Evolutionary conservation across 2,888 invertebrate genomes (phyloP).

Genomic region (Lycophotia porphyrea): DNA sequence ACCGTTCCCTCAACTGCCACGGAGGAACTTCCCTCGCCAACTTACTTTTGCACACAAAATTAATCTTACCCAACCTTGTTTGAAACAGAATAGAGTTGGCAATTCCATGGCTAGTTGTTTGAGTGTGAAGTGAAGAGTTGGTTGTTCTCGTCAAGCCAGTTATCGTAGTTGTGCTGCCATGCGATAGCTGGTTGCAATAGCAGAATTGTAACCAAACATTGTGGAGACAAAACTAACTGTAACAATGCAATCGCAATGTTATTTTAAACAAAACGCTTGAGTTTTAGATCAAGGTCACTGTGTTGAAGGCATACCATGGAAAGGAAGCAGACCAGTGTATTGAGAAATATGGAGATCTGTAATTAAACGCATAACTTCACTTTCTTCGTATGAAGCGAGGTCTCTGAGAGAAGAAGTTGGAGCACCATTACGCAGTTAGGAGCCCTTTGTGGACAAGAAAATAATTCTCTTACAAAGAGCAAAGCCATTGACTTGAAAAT

Average conservation of each 20-base stretch:
- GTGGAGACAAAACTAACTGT: slow-evolving; percentile 35
- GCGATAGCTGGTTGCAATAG: slow-evolving; percentile 68
- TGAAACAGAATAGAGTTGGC: slow-evolving; percentile 18
- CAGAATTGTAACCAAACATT: slow-evolving; percentile 44
- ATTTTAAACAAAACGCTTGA: slow-evolving; percentile 37
- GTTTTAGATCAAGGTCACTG: slow-evolving; percentile 52
- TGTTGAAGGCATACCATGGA: slow-evolving; percentile 15
- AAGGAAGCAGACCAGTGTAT: slow-evolving; percentile 21
- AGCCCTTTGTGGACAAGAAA: slow-evolving; percentile 40
- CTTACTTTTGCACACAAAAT: slow-evolving; percentile 7
- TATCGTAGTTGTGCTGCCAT: slow-evolving; percentile 69
- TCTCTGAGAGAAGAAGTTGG: slow-evolving; percentile 42
- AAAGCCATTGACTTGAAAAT: slow-evolving; percentile 37
- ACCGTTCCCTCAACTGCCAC: slow-evolving; percentile 51
- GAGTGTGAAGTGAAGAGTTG: slow-evolving; percentile 9
- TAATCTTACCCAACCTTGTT: slow-evolving; percentile 5
- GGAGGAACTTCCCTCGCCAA: slow-evolving; percentile 37
- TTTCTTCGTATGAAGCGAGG: slow-evolving; percentile 35
- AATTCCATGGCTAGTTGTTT: slow-evolving; percentile 16
- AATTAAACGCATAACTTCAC: slow-evolving; percentile 42
- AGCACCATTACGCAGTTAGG: slow-evolving; percentile 41
- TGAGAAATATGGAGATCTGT: slow-evolving; percentile 10
- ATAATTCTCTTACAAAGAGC: slow-evolving; percentile 19
- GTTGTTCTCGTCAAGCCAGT: slow-evolving; percentile 51
- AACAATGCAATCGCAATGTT: slow-evolving; percentile 41